phyloP scores from a whole-genome alignment of 2,113 vertebrate genomes.

The Barnardius zonarius region DNA sequence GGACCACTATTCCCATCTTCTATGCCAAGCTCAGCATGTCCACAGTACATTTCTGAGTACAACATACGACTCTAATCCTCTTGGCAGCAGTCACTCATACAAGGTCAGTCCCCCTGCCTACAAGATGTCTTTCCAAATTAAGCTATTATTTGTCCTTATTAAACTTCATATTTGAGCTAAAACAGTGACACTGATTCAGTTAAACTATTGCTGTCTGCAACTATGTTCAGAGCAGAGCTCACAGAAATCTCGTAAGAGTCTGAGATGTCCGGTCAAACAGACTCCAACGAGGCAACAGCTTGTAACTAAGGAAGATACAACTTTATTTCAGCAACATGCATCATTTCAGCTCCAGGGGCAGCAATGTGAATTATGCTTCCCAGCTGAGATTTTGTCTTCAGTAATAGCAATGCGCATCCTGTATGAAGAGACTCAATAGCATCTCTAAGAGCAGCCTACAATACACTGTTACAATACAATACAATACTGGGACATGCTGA shows the following conservation, averaged over 20 bases:
- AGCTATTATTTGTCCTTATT: conserved; percentile 43
- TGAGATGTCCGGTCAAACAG: background rate
- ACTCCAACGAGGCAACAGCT: background rate
- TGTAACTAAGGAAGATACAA: background rate
- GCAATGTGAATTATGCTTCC: background rate
- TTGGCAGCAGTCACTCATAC: background rate
- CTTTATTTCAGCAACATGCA: background rate
- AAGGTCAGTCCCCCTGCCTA: background rate
- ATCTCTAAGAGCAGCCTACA: background rate
- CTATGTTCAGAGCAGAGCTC: background rate
- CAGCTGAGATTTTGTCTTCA: background rate
- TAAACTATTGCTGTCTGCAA: background rate
- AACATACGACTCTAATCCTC: background rate
- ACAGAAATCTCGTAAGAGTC: background rate
- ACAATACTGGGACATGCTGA: background rate
- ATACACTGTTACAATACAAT: background rate
- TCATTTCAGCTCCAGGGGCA: background rate
- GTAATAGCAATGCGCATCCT: background rate
- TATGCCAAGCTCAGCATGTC: background rate
- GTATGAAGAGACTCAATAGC: background rate
- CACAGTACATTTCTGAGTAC: background rate
- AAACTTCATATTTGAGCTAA: conserved; percentile 37
- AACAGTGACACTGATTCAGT: conserved; percentile 5
- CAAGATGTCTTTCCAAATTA: conserved; percentile 16
- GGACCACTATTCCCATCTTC: background rate